Percentiles rank a stretch among this genome's conserved stretches.
Conservation (phyloP, 2,888 invertebrate species). For the Drosophila kanekoi region DNA sequence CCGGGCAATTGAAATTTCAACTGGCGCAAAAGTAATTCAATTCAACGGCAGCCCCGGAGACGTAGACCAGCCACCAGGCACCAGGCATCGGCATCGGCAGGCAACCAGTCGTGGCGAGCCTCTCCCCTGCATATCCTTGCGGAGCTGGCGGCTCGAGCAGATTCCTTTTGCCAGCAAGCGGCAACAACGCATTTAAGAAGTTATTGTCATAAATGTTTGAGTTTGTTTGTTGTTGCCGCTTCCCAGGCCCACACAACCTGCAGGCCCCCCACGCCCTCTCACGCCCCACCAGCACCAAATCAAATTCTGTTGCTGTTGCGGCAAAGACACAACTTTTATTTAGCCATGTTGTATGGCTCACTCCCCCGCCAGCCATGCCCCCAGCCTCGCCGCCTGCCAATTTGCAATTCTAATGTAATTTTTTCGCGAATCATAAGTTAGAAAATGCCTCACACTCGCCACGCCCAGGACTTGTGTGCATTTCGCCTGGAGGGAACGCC, state of each 20-base stretch:
- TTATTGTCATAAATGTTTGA: constrained; percentile 82
- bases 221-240: constrained; percentile 50
- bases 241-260: too few species aligned
- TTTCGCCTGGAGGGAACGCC: constrained; percentile 33
- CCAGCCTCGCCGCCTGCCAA: constrained; percentile 53
- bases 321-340: constrained; percentile 76
- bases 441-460: constrained; percentile 46
- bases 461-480: constrained; percentile 26
- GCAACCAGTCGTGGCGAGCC: constrained; percentile 11
- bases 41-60: constrained; percentile 76
- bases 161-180: constrained; percentile 42
- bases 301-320: constrained; percentile 54
- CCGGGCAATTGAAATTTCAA: constrained; percentile 78
- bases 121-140: constrained; percentile 58
- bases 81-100: constrained; percentile 12
- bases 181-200: constrained; percentile 79
- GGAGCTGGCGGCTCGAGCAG: constrained; percentile 15
- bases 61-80: constrained; percentile 52
- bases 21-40: constrained; percentile 81
- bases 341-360: constrained; percentile 67
- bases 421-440: constrained; percentile 82
- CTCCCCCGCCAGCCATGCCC: background rate
- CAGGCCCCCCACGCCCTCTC: background rate
- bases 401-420: constrained; percentile 84
- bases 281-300: constrained; percentile 30